Evolutionary conservation across 1,140 invertebrate genomes (phyloP), one percentile per base, ranked within the genome.

Genomic region (Cydia strobilella): DNA sequence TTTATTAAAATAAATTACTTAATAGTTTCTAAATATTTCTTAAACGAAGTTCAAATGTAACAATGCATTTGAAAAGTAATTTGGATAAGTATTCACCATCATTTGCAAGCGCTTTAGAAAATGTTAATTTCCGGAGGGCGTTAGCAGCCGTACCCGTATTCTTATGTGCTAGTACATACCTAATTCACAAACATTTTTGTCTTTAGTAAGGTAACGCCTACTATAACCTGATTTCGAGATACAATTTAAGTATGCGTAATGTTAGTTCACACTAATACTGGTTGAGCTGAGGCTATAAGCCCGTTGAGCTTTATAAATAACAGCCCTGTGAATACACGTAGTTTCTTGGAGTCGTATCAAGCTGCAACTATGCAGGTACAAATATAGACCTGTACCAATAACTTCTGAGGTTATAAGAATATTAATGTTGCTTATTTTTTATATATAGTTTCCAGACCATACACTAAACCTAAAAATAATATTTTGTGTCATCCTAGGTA

Each of bases 41-140:
- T n/a, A n/a, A n/a, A n/a, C n/a, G n/a, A n/a, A n/a, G n/a, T n/a
- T n/a, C n/a, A n/a, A n/a, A n/a, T n/a, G n/a, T n/a, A n/a, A n/a
- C n/a, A n/a, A n/a, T n/a, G n/a, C n/a, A n/a, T 59, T 78, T 81
- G 77, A 73, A 81, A 82, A 81, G 75, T 81, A 74, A 80, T 79
- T 79, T 83, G 76, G 74, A 83, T 82, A 78, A 81, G 75, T 82
- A 75, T 66, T 77, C 77, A 77, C 76, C 76, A 76, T 82, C 83
- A 80, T 82, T 83, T 83, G 79, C 78, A 76, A 81, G 75, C 76
- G 82, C 80, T 80, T 83, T 82, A 80, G 79, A 83, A 83, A 83
- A 80, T 82, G 75, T 83, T 84, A 83, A 84, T 84, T 82, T 83
- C 82, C 83, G 83, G 81, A 81, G 81, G 76, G 77, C 76, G 75